A percentile compares a stretch with the other conserved stretches of the same genome.
Evolutionary conservation across 2,113 vertebrate genomes (phyloP).

Genomic region (Calidris pygmaea): DNA sequence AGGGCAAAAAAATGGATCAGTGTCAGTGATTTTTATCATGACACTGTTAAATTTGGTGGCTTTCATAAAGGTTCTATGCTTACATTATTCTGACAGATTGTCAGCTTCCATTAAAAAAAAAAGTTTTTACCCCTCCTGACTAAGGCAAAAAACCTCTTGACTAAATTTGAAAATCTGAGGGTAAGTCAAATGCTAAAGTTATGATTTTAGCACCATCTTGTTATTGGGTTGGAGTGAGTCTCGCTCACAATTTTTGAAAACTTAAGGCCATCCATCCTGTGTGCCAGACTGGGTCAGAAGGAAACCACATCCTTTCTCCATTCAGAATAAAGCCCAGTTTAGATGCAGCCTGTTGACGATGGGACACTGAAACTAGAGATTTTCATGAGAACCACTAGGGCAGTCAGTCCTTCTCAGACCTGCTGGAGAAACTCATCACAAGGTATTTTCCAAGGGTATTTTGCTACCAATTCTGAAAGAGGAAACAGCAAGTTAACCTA

Average conservation of each 20-base stretch:
- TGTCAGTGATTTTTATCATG: background rate
- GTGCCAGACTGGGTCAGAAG: background rate
- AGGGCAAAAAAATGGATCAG: background rate
- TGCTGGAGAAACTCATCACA: background rate
- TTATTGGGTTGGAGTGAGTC: background rate
- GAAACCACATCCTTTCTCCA: background rate
- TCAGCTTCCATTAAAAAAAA: background rate
- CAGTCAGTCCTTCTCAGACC: background rate
- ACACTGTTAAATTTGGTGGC: background rate
- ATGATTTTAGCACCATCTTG: background rate
- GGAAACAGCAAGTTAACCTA: background rate
- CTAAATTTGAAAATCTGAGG: background rate
- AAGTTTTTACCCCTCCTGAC: background rate
- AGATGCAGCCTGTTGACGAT: background rate
- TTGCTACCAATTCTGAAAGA: background rate
- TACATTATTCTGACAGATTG: constrained; percentile 3
- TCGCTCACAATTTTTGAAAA: background rate
- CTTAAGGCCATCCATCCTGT: background rate
- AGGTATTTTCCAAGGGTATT: background rate
- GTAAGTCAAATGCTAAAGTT: background rate
- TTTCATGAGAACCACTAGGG: background rate
- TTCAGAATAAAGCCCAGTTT: background rate
- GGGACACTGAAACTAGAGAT: background rate
- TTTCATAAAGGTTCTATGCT: background rate
- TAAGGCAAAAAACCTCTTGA: background rate